Evolutionary conservation across 2,888 invertebrate species (phyloP).

Genomic region (Pilophorus perplexus): DNA sequence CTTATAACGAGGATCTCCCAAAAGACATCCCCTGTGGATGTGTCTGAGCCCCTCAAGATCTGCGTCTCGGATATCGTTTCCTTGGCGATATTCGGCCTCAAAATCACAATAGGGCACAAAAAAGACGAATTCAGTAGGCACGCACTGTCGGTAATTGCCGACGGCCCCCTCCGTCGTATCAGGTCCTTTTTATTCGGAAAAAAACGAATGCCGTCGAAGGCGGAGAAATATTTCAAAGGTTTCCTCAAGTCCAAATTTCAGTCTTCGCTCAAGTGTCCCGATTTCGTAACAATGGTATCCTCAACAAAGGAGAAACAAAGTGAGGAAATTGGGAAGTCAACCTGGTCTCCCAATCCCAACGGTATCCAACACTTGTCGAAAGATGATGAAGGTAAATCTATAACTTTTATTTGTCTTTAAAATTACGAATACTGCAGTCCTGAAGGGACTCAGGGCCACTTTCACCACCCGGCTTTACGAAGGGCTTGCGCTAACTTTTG

Average conservation of each 20-base stretch:
- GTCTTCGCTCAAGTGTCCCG: not conserved
- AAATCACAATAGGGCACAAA: slow-evolving; percentile 6
- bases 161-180: not conserved
- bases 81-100: slow-evolving; percentile 3
- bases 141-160: slow-evolving; percentile 9
- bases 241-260: slow-evolving; percentile 6
- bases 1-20: slow-evolving; percentile 17
- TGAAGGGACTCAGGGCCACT: too few relatives aligned
- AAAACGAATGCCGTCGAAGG: not conserved
- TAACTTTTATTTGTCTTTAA: too few relatives aligned
- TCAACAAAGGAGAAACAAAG: not conserved
- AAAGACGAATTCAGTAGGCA: slow-evolving; percentile 18
- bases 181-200: not conserved
- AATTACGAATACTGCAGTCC: too few relatives aligned
- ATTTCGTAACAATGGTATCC: slow-evolving; percentile 11
- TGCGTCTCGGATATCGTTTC: slow-evolving; percentile 8
- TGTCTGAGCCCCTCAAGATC: not conserved
- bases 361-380: too few relatives aligned
- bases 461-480: too few relatives aligned
- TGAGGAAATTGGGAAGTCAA: not conserved
- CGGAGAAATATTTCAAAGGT: slow-evolving; percentile 24
- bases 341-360: too few relatives aligned
- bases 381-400: too few relatives aligned
- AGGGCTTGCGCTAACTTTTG: too few relatives aligned
- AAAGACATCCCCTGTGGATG: not conserved